phyloP scores from a whole-genome alignment of 30 jellyfish, hydroid and myxozoan genomes.

The Aurelia coerulea region DNA sequence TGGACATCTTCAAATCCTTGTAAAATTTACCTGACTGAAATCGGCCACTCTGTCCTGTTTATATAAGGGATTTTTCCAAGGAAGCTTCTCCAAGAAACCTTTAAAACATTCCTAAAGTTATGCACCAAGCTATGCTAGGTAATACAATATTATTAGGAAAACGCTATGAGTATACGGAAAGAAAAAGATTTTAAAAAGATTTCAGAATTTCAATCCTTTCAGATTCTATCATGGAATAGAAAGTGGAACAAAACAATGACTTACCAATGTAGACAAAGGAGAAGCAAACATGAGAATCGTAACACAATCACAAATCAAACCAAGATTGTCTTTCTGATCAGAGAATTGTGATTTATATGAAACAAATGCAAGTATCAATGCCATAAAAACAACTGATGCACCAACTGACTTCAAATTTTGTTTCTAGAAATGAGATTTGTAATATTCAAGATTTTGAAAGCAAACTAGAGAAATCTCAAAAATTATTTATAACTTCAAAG shows the following conservation, averaged over 20 bases:
- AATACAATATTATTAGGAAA: background rate
- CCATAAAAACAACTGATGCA: slow-evolving; percentile 18
- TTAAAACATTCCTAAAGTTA: too few species aligned
- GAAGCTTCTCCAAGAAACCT: too few species aligned
- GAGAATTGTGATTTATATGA: slow-evolving; percentile 1
- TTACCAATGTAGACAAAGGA: slow-evolving; percentile 89
- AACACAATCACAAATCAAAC: slow-evolving; percentile 68
- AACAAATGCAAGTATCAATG: background rate
- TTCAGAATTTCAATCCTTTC: too few species aligned
- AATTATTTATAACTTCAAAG: too few species aligned
- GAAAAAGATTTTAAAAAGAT: background rate
- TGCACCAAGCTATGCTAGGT: background rate
- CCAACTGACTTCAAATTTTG: slow-evolving; percentile 29
- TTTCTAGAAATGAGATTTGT: slow-evolving; percentile 16
- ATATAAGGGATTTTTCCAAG: too few species aligned
- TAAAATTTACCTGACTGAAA: too few species aligned
- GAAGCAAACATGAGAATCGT: slow-evolving; percentile 94
- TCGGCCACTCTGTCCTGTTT: too few species aligned
- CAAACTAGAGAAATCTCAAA: too few species aligned
- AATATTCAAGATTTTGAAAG: background rate
- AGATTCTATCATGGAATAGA: too few species aligned
- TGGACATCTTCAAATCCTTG: too few species aligned
- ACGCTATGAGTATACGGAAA: background rate
- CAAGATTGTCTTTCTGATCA: slow-evolving; percentile 52
- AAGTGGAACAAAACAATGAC: background rate